phyloP scores from a whole-genome alignment of 2,113 vertebrate species.

The Pterophyllum scalare region DNA sequence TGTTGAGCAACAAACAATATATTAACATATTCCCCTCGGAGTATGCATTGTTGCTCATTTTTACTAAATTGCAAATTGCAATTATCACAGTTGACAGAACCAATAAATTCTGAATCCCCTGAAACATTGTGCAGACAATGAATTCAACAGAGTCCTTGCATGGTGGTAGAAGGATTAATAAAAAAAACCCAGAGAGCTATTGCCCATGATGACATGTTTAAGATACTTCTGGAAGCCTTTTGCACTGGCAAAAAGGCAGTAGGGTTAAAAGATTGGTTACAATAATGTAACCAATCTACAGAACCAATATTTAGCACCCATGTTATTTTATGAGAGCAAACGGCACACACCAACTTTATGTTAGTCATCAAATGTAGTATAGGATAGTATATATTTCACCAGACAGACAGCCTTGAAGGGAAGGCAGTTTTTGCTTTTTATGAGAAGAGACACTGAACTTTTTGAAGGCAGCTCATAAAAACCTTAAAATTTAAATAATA shows the following conservation, averaged over 20 bases:
- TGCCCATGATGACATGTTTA: slow-evolving; percentile 2
- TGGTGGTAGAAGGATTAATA: slow-evolving; percentile 44
- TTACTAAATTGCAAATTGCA: slow-evolving; percentile 52
- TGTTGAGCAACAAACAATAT: slow-evolving; percentile 45
- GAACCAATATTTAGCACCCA: slow-evolving; percentile 1
- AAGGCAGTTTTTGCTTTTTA: slow-evolving; percentile 1
- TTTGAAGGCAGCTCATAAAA: background rate
- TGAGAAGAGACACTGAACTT: background rate
- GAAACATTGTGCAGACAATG: slow-evolving; percentile 30
- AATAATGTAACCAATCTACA: slow-evolving; percentile 4
- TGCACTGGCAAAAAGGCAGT: background rate
- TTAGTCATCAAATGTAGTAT: background rate
- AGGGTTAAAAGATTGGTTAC: background rate
- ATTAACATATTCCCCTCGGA: slow-evolving; percentile 48
- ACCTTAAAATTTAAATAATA: background rate
- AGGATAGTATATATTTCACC: background rate
- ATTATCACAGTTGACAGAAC: slow-evolving; percentile 56
- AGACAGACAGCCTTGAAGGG: background rate
- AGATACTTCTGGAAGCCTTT: background rate
- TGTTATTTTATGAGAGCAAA: background rate
- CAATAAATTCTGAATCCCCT: slow-evolving; percentile 45
- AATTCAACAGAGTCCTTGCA: slow-evolving; percentile 36
- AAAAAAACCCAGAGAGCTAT: background rate
- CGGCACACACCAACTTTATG: background rate
- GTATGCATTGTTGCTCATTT: slow-evolving; percentile 37